Base-by-base conservation (phyloP, 1,140 invertebrate species). In the Alviniconcha marisindica region DNA sequence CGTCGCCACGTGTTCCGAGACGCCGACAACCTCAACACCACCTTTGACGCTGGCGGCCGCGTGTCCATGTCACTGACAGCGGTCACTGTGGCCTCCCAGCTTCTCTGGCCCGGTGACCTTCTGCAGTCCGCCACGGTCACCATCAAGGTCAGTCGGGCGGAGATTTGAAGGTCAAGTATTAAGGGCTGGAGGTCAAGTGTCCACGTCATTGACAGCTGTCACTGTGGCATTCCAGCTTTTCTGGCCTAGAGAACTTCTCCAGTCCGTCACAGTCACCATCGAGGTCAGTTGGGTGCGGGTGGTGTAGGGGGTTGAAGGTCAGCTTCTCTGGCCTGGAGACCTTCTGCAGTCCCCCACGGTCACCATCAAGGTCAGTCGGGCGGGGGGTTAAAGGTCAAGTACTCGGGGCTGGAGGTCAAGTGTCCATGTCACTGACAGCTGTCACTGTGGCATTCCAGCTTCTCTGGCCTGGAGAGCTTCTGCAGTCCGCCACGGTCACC, bases 11-110 rank as follows among this genome's bases (percentile, higher is more conserved):
- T 92, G 33, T 92, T 87, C 78, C 79, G 90, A 60, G 91, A 92
- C 78, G 86, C 80, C 54, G 83, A 89, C 63, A 91, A 87, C 42
- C 85, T 93, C 10, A 91, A 92, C 85, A 90, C 91, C 60, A 85
- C 91, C 12, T 93, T 93, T 73, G 92, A 93, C 83, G 92, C 92
- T 18, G 92, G 92, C 60, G 92, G 92, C 12, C 87, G 88, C 36
- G 88, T 90, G 48, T 88, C 86, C 36, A 87, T 83, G 7, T 89
- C 88, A 66, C 44, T 91, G 80, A 90, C 90, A 14, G 89, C 88
- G 2, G 89, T 90, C 0, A 91, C 89, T 0, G 87, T 90, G 10
- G 90, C 87, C 0, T 88, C 87, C 24, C 90, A 91, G 81, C 83
- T 90, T 18, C 83, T 91, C n/a, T 90, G 90, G 89, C 90, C 90